Conservation (phyloP, 1,140 invertebrate species). For the Trichogramma pretiosum region DNA sequence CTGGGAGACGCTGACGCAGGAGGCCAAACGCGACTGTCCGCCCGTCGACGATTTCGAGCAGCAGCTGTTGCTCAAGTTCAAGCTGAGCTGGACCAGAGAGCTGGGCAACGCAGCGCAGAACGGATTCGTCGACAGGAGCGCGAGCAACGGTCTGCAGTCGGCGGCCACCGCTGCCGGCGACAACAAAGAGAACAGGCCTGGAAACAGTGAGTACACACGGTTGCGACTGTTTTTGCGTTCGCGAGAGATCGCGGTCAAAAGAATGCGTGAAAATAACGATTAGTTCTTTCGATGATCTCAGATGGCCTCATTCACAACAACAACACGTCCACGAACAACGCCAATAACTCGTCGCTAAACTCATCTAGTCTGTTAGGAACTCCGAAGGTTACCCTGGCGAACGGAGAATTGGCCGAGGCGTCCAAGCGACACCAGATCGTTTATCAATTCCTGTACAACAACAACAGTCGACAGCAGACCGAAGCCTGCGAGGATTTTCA, state of each 20-base stretch:
- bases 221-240: too few relatives aligned
- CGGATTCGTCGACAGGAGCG: conserved; percentile 55
- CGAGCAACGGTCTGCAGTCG: conserved; percentile 44
- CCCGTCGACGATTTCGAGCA: conserved; percentile 66
- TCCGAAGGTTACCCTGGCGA: conserved; percentile 30
- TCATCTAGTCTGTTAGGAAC: conserved; percentile 36
- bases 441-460: conserved; percentile 94
- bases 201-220: conserved; percentile 40
- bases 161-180: conserved; percentile 44
- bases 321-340: conserved; percentile 35
- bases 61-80: conserved; percentile 73
- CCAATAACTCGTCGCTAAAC: conserved; percentile 36
- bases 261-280: too few relatives aligned
- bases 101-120: conserved; percentile 53
- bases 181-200: conserved; percentile 55
- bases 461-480: conserved; percentile 88
- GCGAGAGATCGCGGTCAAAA: too few relatives aligned
- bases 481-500: conserved; percentile 85
- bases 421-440: conserved; percentile 60
- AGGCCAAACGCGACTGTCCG: conserved; percentile 52
- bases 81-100: conserved; percentile 72
- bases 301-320: conserved; percentile 35
- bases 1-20: conserved; percentile 75
- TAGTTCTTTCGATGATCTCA: too few relatives aligned
- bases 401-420: conserved; percentile 30